These are phyloP conservation scores for Coptotermes formosanus DNA, from an alignment of 1,140 invertebrate species.

Conservation along the genomic window DNA sequence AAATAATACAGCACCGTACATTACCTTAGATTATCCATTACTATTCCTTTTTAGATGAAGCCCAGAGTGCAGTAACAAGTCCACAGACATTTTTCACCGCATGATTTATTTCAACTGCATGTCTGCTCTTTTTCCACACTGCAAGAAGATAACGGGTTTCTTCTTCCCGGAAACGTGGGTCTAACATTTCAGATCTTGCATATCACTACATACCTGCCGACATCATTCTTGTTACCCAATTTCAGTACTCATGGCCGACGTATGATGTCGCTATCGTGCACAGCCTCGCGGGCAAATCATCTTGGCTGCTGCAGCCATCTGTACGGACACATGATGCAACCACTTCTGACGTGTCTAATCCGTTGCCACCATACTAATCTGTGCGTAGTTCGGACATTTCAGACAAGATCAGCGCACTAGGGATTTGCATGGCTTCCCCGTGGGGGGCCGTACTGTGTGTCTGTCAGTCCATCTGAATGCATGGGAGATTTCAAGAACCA, in stretches of 20 bases:
- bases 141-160: background rate
- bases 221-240: background rate
- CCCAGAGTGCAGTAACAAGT: background rate
- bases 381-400: too few relatives aligned
- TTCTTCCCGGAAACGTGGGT: background rate
- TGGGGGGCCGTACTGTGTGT: too few relatives aligned
- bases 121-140: background rate
- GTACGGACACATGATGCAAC: too few relatives aligned
- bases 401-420: too few relatives aligned
- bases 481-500: too few relatives aligned
- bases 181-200: background rate
- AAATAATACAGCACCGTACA: too few relatives aligned
- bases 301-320: too few relatives aligned
- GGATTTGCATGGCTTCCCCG: too few relatives aligned
- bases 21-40: background rate
- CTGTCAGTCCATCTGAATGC: too few relatives aligned
- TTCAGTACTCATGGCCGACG: background rate
- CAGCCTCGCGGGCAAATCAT: background rate
- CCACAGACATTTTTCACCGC: background rate
- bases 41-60: background rate
- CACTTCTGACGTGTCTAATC: too few relatives aligned
- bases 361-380: too few relatives aligned
- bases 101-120: background rate
- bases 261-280: background rate
- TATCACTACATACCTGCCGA: background rate